Conservation (phyloP, 2,113 vertebrate genomes). For the Copsychus sechellarum region DNA sequence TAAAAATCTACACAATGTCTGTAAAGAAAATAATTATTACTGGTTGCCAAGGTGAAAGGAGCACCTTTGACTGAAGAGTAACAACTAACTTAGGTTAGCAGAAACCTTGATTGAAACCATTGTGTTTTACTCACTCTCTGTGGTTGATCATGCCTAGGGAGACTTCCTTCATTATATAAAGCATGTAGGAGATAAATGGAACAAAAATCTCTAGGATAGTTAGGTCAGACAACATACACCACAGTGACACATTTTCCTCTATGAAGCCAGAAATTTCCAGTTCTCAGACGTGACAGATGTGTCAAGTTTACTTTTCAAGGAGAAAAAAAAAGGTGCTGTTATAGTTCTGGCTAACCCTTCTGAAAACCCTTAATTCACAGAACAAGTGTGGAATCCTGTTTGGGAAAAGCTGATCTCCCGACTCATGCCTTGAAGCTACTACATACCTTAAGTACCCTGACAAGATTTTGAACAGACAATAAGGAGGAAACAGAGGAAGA, state of each 20-base stretch:
- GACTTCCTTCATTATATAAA: slow-evolving; percentile 65
- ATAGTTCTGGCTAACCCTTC: slow-evolving; percentile 15
- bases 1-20: not conserved
- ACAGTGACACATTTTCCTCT: slow-evolving; percentile 43
- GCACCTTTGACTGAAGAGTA: slow-evolving; percentile 29
- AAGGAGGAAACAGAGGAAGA: slow-evolving; percentile 47
- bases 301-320: slow-evolving; percentile 46
- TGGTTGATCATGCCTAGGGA: slow-evolving; percentile 41
- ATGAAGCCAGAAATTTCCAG: slow-evolving; percentile 58
- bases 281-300: slow-evolving; percentile 27
- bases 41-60: slow-evolving; percentile 24
- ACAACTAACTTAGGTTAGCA: slow-evolving; percentile 32
- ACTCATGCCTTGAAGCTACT: slow-evolving; percentile 49
- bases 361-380: slow-evolving; percentile 42
- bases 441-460: slow-evolving; percentile 44
- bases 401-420: slow-evolving; percentile 14
- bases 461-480: slow-evolving; percentile 57
- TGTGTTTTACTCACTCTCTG: slow-evolving; percentile 44
- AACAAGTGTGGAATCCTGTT: slow-evolving; percentile 7
- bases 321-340: slow-evolving; percentile 28
- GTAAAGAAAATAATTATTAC: slow-evolving; percentile 6
- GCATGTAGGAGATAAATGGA: slow-evolving; percentile 44
- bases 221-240: slow-evolving; percentile 38
- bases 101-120: slow-evolving; percentile 57
- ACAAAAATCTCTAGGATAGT: slow-evolving; percentile 59